Base-by-base conservation (phyloP, 2,113 vertebrate species). In the Pandion haliaetus region DNA sequence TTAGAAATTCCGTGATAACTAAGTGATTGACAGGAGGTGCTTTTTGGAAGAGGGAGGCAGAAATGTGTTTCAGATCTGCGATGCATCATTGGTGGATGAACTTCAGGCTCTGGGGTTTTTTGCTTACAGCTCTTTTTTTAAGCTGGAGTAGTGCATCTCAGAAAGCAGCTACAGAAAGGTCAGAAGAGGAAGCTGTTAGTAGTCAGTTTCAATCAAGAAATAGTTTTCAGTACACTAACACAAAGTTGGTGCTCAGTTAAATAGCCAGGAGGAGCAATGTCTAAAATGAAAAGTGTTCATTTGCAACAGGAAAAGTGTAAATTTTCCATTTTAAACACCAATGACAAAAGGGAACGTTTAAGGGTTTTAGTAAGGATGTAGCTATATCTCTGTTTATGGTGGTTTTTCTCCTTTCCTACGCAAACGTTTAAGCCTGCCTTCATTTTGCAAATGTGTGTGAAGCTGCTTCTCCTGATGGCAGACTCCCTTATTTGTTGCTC, bases 281-380 rank as follows among this genome's bases (percentile, higher is more conserved):
- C 21, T 78, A 42, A 78, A 62, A 40, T 69, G 34, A 86, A 62
- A 34, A 50, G 50, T 32, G 26, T 17, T 87, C 55, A 9, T 86
- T 77, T 90, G 77, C 59, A 86, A 19, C 29, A 55, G 63, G 32
- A 47, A 8, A 58, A 62, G n/a, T 44, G 63, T 32, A 28, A 47
- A 55, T 74, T 70, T 63, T 17, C 44, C 10, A 7, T 50, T 50
- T 36, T 45, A 74, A 66, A n/a, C 44, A 32, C 20, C 47, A 40
- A 0, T 67, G 65, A n/a, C 11, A 4, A 2, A 0, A 73, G 49
- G 45, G 38, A 36, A 9, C 18, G 17, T 44, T 83, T 24, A 54
- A 50, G 38, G 26, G 14, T 10, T 92, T 62, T 63, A 63, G n/a
- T 71, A 42, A 89, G 25, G 36, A 49, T 47, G 9, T 62, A 73